Evolutionary conservation across 2,797 vertebrate genomes (phyloP).

Genomic region (Brachyalestes nurse): DNA sequence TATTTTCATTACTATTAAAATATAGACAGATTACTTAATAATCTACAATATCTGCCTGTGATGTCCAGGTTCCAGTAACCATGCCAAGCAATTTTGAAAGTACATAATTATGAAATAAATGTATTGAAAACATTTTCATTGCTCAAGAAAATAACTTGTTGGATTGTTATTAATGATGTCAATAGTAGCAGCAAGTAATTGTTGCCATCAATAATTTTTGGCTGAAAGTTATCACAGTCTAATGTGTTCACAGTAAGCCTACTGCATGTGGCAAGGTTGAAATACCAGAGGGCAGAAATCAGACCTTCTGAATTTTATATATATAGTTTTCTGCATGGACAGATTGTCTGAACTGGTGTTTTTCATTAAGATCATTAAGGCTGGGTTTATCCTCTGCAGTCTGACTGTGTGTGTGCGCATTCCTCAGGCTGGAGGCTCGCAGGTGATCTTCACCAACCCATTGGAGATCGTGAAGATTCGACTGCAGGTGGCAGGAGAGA

Average conservation of each 20-base stretch:
- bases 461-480: conserved; percentile 92
- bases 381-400: neutral
- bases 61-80: neutral
- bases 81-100: neutral
- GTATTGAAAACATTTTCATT: too few relatives aligned
- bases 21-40: neutral
- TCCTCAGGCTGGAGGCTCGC: conserved; percentile 73
- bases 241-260: neutral
- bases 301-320: too few relatives aligned
- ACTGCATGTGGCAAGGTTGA: neutral
- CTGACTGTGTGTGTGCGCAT: too few relatives aligned
- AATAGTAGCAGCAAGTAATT: neutral
- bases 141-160: too few relatives aligned
- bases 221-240: neutral
- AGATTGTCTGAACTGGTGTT: neutral
- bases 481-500: conserved; percentile 90
- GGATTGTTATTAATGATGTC: neutral
- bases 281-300: neutral
- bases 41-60: neutral
- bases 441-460: conserved; percentile 93
- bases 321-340: too few relatives aligned
- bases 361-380: neutral
- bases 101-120: neutral
- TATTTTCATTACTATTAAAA: neutral
- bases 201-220: neutral